Base-by-base conservation (phyloP, 1,140 invertebrate species). In the Magallana angulata region DNA sequence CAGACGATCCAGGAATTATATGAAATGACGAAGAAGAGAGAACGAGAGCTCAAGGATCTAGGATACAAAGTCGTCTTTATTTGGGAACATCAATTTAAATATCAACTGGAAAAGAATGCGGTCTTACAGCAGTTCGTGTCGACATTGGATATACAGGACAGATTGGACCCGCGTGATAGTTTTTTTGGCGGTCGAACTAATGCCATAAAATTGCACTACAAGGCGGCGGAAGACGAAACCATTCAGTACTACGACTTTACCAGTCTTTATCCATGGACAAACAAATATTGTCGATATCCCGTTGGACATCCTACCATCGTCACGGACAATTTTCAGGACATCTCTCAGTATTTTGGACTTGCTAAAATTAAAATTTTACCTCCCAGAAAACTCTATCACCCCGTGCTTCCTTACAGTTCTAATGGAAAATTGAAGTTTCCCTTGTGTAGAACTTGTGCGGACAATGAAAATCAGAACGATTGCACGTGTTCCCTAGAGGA, bases 371-470 rank as follows among this genome's bases (percentile, higher is more conserved):
- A 57, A 71, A 60, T 86, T 16, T 18, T 83, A 7, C 84, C 84
- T 7, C 84, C 84, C 0, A 68, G 76, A 71, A n/a, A 18, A 57
- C 36, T 88, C 5, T 86, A 82, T 76, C 85, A 86, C 60, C 87
- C 87, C n/a, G 87, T 88, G 16, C 57, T 88, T 30, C 87, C 87
- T n/a, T 86, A 86, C 24, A 56, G 68, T 14, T 86, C 85, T 0
- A 88, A 88, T 60, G 85, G 87, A 84, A 88, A 88, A 86, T 80
- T 88, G 24, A 86, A 81, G 71, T 88, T 88, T 82, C 87, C 84
- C 18, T 56, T 88, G 16, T 85, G 84, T 68, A 81, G 16, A 57
- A 87, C 7, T 18, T 87, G 87, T 57, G 82, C 87, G 3, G 83
- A 84, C 14, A 84, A 2, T 48, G 84, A 86, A 62, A 83, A 83